These are phyloP conservation scores for Turnix velox DNA, from an alignment of 2,113 vertebrate species.

Conservation along the genomic window DNA sequence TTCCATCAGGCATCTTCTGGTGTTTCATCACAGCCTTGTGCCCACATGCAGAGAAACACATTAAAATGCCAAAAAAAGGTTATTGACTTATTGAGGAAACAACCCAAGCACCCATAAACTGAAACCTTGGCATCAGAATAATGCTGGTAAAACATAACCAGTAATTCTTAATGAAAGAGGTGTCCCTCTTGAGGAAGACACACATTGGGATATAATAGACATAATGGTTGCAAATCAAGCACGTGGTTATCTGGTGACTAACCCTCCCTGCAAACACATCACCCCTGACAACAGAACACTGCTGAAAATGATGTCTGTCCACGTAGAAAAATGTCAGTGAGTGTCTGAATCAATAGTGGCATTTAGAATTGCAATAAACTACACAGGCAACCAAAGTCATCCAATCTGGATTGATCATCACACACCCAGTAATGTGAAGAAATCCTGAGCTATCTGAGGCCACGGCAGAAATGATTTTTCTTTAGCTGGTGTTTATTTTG, in stretches of 20 bases:
- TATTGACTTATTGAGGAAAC: background rate
- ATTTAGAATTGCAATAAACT: background rate
- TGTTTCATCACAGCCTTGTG: background rate
- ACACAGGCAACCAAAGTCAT: background rate
- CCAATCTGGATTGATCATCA: background rate
- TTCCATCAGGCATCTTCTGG: background rate
- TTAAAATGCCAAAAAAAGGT: background rate
- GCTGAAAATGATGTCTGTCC: background rate
- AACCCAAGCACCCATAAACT: background rate
- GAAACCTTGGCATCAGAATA: background rate
- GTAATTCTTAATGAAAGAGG: background rate
- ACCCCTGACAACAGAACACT: background rate
- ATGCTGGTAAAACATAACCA: background rate
- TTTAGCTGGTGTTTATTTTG: slow-evolving; percentile 42
- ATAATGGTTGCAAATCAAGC: background rate
- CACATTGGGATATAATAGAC: background rate
- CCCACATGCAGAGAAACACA: background rate
- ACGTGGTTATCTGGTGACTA: background rate
- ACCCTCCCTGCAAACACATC: background rate
- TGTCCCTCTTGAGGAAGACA: background rate
- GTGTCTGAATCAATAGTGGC: background rate
- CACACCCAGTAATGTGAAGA: background rate
- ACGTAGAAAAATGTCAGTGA: background rate
- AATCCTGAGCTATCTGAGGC: background rate
- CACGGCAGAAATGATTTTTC: background rate